phyloP scores from a whole-genome alignment of 2,797 vertebrate species.

The Hypotaenidia okinawae region DNA sequence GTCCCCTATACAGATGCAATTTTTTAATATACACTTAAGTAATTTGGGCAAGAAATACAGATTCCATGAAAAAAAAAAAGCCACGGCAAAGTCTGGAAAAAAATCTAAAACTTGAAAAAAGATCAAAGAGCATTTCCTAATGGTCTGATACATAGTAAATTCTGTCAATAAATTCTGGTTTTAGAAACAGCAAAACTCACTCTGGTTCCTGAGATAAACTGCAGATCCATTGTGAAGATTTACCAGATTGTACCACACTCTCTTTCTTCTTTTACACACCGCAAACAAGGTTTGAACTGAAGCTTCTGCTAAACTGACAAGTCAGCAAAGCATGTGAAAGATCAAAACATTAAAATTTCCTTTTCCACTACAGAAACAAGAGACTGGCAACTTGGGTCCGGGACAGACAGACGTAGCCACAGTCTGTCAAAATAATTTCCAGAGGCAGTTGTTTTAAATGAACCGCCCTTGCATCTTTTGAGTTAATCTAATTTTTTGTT shows the following conservation, averaged over 20 bases:
- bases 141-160: background rate
- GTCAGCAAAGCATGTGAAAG: background rate
- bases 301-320: background rate
- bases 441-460: background rate
- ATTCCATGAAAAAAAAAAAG: background rate
- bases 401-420: background rate
- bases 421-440: background rate
- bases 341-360: background rate
- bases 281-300: background rate
- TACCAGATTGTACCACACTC: background rate
- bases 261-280: constrained; percentile 5
- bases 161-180: background rate
- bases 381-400: background rate
- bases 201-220: constrained; percentile 27
- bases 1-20: constrained; percentile 8
- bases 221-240: background rate
- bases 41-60: background rate
- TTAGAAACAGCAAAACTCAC: constrained; percentile 13
- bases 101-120: background rate
- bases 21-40: background rate
- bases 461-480: background rate
- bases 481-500: background rate
- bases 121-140: constrained; percentile 12
- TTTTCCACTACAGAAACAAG: background rate
- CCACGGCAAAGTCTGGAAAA: constrained; percentile 25